A percentile compares a stretch with the other conserved stretches of the same genome.
These are phyloP conservation scores for Pseudolaguvia tuberculata DNA, from an alignment of 2,113 vertebrate genomes.

Conservation along the genomic window DNA sequence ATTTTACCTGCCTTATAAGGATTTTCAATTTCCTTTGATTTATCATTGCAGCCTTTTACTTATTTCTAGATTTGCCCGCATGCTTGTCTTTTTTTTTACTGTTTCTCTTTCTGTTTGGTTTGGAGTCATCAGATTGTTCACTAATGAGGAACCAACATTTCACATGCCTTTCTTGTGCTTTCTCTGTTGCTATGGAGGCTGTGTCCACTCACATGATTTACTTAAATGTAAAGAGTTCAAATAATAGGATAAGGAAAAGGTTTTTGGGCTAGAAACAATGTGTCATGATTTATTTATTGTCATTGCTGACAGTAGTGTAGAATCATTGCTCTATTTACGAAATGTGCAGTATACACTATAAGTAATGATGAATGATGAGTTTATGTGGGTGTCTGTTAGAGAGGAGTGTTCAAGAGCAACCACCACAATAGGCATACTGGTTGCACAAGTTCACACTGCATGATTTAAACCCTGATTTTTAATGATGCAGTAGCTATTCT, in stretches of 20 bases:
- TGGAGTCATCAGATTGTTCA: slow-evolving; percentile 5
- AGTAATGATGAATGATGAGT: slow-evolving; percentile 41
- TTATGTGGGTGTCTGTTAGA: slow-evolving; percentile 1
- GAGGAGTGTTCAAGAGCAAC: slow-evolving; percentile 50
- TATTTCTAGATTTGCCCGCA: slow-evolving; percentile 1
- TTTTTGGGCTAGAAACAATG: background rate
- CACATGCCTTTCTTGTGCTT: slow-evolving; percentile 38
- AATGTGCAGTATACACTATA: background rate
- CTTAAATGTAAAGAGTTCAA: slow-evolving; percentile 30
- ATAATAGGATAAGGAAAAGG: background rate
- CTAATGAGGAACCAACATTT: slow-evolving; percentile 34
- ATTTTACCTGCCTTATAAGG: slow-evolving; percentile 45
- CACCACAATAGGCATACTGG: slow-evolving; percentile 61
- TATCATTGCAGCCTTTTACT: slow-evolving; percentile 3
- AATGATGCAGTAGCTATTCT: too few species aligned
- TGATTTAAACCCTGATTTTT: too few species aligned
- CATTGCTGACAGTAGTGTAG: background rate
- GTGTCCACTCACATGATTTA: slow-evolving; percentile 29
- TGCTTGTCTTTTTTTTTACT: too few species aligned
- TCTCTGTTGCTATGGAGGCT: slow-evolving; percentile 30
- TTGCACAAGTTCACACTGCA: slow-evolving; percentile 46
- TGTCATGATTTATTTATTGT: background rate
- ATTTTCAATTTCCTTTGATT: background rate
- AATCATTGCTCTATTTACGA: background rate
- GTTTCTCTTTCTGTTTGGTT: background rate